Percentiles rank a stretch among this genome's conserved stretches.
These are phyloP conservation scores for Apostichopus californicus DNA, from an alignment of 35 echinoderm and acorn worm species.

Conservation along the genomic window DNA sequence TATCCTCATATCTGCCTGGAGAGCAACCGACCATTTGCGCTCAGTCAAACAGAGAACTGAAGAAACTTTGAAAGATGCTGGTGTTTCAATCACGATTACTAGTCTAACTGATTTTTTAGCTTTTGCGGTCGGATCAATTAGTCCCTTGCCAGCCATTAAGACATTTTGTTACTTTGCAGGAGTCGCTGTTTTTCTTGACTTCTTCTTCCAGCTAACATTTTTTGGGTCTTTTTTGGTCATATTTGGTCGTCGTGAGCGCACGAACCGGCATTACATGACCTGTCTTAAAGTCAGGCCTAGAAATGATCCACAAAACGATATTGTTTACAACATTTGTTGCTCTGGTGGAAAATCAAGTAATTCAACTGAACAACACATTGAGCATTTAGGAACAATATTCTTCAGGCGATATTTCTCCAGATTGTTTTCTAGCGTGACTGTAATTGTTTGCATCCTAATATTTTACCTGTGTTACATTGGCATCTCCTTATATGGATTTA, in stretches of 20 bases:
- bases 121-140: slow-evolving; percentile 57
- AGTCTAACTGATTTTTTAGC: slow-evolving; percentile 63
- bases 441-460: not conserved
- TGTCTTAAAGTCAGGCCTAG: slow-evolving; percentile 2
- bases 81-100: slow-evolving; percentile 77
- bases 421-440: slow-evolving; percentile 14
- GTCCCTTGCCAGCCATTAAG: slow-evolving; percentile 33
- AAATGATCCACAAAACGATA: too few relatives aligned
- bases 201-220: slow-evolving; percentile 75
- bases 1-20: slow-evolving; percentile 64
- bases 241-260: slow-evolving; percentile 28
- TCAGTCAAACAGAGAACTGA: slow-evolving; percentile 39
- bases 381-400: slow-evolving; percentile 35
- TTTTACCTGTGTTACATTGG: slow-evolving; percentile 54
- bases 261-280: slow-evolving; percentile 51
- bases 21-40: not conserved
- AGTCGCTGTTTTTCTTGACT: slow-evolving; percentile 61
- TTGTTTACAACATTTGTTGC: too few relatives aligned
- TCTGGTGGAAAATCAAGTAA: too few relatives aligned
- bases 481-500: slow-evolving; percentile 46
- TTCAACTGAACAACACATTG: not conserved
- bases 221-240: slow-evolving; percentile 66
- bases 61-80: slow-evolving; percentile 60
- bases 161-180: slow-evolving; percentile 71
- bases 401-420: slow-evolving; percentile 51